Conservation (phyloP, 2,888 invertebrate species). For the Pyrochroa serraticornis region DNA sequence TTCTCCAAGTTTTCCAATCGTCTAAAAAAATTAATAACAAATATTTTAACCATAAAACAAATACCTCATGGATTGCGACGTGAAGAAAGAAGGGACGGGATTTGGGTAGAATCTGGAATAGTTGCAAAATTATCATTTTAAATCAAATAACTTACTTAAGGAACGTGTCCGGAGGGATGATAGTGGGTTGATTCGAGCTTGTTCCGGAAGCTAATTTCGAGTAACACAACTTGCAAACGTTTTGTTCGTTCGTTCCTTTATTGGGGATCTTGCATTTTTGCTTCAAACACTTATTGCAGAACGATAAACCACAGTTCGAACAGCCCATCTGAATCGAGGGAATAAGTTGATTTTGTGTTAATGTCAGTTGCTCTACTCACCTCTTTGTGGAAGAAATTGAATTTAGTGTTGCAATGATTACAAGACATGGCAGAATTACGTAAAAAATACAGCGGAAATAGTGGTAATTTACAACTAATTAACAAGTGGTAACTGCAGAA, state of each 20-base stretch:
- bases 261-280: slow-evolving; percentile 71
- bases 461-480: slow-evolving; percentile 18
- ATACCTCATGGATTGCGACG: slow-evolving; percentile 16
- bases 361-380: slow-evolving; percentile 55
- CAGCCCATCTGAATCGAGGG: slow-evolving; percentile 72
- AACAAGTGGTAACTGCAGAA: slow-evolving; percentile 12
- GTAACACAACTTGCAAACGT: slow-evolving; percentile 69
- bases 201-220: slow-evolving; percentile 50
- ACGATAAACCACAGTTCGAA: slow-evolving; percentile 82
- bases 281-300: slow-evolving; percentile 81
- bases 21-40: slow-evolving; percentile 46
- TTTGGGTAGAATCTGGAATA: neutral
- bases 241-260: slow-evolving; percentile 66
- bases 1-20: slow-evolving; percentile 62
- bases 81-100: slow-evolving; percentile 12
- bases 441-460: slow-evolving; percentile 1
- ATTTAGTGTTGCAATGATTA: slow-evolving; percentile 73
- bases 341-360: slow-evolving; percentile 7
- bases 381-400: slow-evolving; percentile 75
- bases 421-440: slow-evolving; percentile 66
- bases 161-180: slow-evolving; percentile 63
- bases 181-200: slow-evolving; percentile 32
- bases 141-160: slow-evolving; percentile 62
- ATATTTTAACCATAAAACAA: neutral
- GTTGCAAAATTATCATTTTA: neutral